Percentiles rank a stretch among this genome's conserved stretches.
Conservation (phyloP, 1,140 invertebrate species). For the Uloborus diversus region DNA sequence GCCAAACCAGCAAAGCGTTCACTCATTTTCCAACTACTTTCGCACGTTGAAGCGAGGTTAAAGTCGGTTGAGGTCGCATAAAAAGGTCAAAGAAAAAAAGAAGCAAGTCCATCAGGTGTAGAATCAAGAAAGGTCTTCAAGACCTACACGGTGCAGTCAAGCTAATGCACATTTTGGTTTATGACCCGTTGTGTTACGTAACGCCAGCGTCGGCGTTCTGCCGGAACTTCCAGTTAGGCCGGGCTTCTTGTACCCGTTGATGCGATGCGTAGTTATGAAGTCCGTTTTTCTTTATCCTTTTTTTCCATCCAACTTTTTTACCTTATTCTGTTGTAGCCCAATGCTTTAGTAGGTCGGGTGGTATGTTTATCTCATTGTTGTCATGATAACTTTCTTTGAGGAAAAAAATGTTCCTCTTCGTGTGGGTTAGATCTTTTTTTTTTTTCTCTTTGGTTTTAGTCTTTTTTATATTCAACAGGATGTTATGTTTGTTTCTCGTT, state of each 20-base stretch:
- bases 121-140: not conserved
- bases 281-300: constrained; percentile 16
- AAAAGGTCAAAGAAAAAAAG: not conserved
- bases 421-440: too few species aligned
- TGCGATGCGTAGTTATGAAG: constrained; percentile 40
- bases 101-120: too few species aligned
- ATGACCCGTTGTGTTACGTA: not conserved
- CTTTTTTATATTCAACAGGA: too few species aligned
- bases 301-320: not conserved
- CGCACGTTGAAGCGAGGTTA: not conserved
- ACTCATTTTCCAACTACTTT: not conserved
- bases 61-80: constrained; percentile 6
- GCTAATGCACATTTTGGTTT: not conserved
- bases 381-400: not conserved
- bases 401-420: too few species aligned
- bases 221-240: constrained; percentile 24
- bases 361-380: not conserved
- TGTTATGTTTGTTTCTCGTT: too few species aligned
- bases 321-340: constrained; percentile 11
- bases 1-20: too few species aligned
- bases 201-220: constrained; percentile 36
- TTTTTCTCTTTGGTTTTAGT: too few species aligned
- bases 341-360: constrained; percentile 34
- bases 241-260: constrained; percentile 11
- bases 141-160: not conserved